A percentile compares a stretch with the other conserved stretches of the same genome.
Conservation (phyloP, 2,888 invertebrate species). For the Unio delphinus region DNA sequence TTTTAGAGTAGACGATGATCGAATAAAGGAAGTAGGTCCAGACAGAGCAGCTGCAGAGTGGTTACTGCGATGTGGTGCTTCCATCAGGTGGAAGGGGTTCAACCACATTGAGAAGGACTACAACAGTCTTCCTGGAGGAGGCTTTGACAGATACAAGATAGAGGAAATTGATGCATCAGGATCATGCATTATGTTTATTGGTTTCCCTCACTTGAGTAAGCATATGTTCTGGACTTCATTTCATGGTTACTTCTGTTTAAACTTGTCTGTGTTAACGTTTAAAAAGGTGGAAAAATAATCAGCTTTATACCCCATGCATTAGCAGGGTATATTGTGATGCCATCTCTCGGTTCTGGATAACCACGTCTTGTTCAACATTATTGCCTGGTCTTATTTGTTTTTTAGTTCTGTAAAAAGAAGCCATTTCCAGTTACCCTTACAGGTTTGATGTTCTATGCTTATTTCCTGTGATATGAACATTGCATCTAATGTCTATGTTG, state of each 20-base stretch:
- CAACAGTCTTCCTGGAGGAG: slow-evolving; percentile 80
- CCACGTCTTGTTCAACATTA: no score
- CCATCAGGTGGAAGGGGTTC: slow-evolving; percentile 80
- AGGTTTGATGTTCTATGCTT: no score
- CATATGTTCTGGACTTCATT: slow-evolving; percentile 9
- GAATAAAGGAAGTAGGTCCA: slow-evolving; percentile 79
- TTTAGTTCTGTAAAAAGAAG: no score
- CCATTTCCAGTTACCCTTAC: no score
- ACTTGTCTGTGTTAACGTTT: neutral
- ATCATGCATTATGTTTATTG: slow-evolving; percentile 86
- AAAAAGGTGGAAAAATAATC: no score
- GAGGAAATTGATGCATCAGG: slow-evolving; percentile 86
- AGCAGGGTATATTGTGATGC: no score
- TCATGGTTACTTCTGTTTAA: neutral
- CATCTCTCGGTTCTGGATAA: no score
- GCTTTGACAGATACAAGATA: slow-evolving; percentile 73
- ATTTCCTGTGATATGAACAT: no score
- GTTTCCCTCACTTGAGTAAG: slow-evolving; percentile 86
- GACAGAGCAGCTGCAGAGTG: slow-evolving; percentile 96
- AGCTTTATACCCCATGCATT: no score
- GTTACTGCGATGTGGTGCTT: slow-evolving; percentile 91
- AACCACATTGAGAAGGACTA: slow-evolving; percentile 78
- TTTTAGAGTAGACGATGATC: slow-evolving; percentile 57
- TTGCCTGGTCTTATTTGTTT: no score
- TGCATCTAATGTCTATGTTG: no score